Evolutionary conservation across 2,888 invertebrate species (phyloP).

Genomic region (Eucera pruinosa): DNA sequence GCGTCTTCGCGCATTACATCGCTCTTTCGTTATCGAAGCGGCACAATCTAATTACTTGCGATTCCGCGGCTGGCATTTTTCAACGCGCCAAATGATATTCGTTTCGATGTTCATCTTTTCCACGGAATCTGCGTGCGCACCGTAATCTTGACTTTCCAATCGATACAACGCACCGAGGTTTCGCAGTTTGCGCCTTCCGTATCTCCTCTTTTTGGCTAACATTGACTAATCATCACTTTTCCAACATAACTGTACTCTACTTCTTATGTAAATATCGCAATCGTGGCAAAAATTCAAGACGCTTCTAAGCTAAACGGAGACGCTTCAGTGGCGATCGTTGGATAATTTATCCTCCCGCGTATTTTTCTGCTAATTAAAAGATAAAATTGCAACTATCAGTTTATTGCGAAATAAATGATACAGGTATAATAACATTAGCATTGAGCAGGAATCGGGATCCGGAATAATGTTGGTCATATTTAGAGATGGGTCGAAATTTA

Average conservation of each 20-base stretch:
- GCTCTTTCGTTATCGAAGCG: not conserved
- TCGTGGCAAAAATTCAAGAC: not conserved
- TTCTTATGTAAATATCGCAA: not conserved
- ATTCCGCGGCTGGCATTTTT: not conserved
- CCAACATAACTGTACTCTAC: not conserved
- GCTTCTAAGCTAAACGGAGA: not conserved
- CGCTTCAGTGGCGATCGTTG: no score
- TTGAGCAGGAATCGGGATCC: no score
- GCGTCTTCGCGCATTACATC: slow-evolving; percentile 7
- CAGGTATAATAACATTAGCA: no score
- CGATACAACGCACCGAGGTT: slow-evolving; percentile 1
- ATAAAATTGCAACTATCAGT: no score
- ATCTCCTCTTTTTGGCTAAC: not conserved
- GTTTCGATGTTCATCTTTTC: not conserved
- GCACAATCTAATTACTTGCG: not conserved
- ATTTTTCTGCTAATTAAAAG: no score
- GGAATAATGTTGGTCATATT: no score
- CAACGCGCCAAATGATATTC: slow-evolving; percentile 3
- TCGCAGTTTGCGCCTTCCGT: not conserved
- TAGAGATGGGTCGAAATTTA: no score
- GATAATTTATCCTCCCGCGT: no score
- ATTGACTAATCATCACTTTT: not conserved
- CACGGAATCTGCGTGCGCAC: not conserved
- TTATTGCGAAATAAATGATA: no score
- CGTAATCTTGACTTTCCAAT: not conserved